Conservation (phyloP, 2,113 vertebrate genomes). For the Paramormyrops kingsleyae region DNA sequence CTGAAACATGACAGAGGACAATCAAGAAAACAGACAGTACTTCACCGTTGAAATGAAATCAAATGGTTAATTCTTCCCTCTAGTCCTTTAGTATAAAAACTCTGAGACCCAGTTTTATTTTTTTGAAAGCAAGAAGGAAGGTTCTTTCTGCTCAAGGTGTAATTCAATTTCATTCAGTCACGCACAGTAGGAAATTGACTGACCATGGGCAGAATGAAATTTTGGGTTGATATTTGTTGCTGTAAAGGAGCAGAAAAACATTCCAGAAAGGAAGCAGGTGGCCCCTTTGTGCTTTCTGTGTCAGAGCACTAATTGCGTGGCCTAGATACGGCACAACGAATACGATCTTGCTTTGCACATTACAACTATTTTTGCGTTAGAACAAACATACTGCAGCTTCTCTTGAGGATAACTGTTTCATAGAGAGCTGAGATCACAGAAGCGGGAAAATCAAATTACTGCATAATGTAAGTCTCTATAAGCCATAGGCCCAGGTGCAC, state of each 20-base stretch:
- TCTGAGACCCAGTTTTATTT: neutral
- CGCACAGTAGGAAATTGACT: neutral
- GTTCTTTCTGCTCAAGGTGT: neutral
- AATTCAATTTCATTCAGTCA: conserved; percentile 3
- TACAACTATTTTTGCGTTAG: conserved; percentile 23
- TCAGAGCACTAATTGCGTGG: conserved; percentile 14
- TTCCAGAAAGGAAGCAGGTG: conserved; percentile 20
- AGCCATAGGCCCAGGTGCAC: conserved; percentile 40
- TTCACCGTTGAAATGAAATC: neutral
- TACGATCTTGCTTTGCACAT: conserved; percentile 22
- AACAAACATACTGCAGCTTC: conserved; percentile 39
- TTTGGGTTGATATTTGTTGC: neutral
- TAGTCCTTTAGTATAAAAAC: neutral
- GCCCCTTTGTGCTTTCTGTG: conserved; percentile 8
- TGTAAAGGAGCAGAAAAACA: neutral
- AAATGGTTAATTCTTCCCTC: neutral
- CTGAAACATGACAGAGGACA: neutral
- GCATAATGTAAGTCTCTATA: conserved; percentile 24
- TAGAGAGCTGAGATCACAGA: conserved; percentile 25
- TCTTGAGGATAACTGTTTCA: conserved; percentile 39
- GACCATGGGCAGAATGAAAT: neutral
- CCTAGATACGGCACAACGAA: conserved; percentile 30
- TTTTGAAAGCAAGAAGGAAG: neutral
- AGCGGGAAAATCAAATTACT: conserved; percentile 26
- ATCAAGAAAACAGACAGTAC: neutral